A percentile compares a stretch with the other conserved stretches of the same genome.
phyloP scores from a whole-genome alignment of 2,888 invertebrate genomes.

The Blastobasis adustella region DNA sequence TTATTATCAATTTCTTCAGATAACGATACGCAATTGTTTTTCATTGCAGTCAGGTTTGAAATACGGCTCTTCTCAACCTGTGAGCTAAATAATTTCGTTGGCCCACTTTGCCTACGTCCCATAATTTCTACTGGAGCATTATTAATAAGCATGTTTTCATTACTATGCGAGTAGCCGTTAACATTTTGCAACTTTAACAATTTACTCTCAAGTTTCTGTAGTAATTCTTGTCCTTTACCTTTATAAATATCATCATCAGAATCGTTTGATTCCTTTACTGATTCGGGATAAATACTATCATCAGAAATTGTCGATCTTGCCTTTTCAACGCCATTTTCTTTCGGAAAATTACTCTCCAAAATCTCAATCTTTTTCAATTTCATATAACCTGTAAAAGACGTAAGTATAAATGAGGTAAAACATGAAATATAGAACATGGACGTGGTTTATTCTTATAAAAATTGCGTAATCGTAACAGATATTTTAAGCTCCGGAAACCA shows the following conservation, averaged over 20 bases:
- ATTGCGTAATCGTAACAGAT: too few relatives aligned
- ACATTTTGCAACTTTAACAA: slow-evolving; percentile 17
- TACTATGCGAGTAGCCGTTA: slow-evolving; percentile 6
- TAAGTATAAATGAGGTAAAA: background rate
- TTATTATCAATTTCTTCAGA: slow-evolving; percentile 29
- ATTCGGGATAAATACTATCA: slow-evolving; percentile 60
- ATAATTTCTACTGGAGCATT: slow-evolving; percentile 17
- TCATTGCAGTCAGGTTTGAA: slow-evolving; percentile 32
- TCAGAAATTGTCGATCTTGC: slow-evolving; percentile 32
- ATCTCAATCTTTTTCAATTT: slow-evolving; percentile 72
- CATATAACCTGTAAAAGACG: slow-evolving; percentile 68
- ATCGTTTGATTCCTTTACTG: slow-evolving; percentile 58
- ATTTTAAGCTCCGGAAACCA: too few relatives aligned
- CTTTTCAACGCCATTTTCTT: slow-evolving; percentile 33
- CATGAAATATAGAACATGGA: too few relatives aligned
- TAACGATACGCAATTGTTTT: slow-evolving; percentile 23
- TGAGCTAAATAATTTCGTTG: slow-evolving; percentile 36
- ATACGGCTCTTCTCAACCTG: slow-evolving; percentile 39
- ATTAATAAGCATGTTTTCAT: slow-evolving; percentile 20
- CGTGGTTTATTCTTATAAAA: too few relatives aligned
- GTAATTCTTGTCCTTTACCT: slow-evolving; percentile 35
- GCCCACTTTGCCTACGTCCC: slow-evolving; percentile 45
- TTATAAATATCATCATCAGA: slow-evolving; percentile 46
- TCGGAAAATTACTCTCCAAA: slow-evolving; percentile 51
- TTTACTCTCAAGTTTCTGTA: slow-evolving; percentile 41